These are phyloP conservation scores for Ophioderma brevispina DNA, from an alignment of 35 echinoderm and acorn worm species.

Conservation along the genomic window DNA sequence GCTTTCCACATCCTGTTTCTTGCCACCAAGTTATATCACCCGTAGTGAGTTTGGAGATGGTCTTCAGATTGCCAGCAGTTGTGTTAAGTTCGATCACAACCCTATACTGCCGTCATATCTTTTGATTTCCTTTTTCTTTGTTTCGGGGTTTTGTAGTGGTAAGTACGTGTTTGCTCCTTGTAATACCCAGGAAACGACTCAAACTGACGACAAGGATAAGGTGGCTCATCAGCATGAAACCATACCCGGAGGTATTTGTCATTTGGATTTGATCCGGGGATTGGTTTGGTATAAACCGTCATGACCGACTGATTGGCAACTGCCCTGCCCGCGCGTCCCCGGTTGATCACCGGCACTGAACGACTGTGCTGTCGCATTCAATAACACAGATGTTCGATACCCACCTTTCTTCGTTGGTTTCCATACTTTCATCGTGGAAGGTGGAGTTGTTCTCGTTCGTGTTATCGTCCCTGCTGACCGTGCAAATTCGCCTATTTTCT, in stretches of 20 bases:
- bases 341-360: not conserved
- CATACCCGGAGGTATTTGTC: constrained; percentile 83
- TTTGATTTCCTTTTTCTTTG: constrained; percentile 84
- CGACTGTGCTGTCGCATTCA: not conserved
- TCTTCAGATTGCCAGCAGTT: constrained; percentile 95
- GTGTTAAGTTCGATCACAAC: constrained; percentile 83
- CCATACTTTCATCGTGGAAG: not conserved
- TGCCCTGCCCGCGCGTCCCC: not conserved
- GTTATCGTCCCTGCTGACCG: not conserved
- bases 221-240: too few relatives aligned
- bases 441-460: not conserved
- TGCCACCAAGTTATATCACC: constrained; percentile 89
- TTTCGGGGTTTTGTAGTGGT: constrained; percentile 83
- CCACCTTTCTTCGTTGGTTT: not conserved
- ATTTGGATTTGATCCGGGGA: constrained; percentile 97
- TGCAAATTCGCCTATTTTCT: not conserved
- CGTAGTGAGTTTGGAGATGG: constrained; percentile 94
- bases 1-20: constrained; percentile 96
- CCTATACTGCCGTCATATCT: constrained; percentile 82
- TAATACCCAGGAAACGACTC: constrained; percentile 89
- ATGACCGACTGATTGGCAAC: not conserved
- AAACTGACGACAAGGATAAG: too few relatives aligned
- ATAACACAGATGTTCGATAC: not conserved
- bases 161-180: constrained; percentile 85
- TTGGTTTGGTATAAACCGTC: constrained; percentile 98